Evolutionary conservation across 2,113 vertebrate genomes (phyloP).

Genomic region (Grus americana): DNA sequence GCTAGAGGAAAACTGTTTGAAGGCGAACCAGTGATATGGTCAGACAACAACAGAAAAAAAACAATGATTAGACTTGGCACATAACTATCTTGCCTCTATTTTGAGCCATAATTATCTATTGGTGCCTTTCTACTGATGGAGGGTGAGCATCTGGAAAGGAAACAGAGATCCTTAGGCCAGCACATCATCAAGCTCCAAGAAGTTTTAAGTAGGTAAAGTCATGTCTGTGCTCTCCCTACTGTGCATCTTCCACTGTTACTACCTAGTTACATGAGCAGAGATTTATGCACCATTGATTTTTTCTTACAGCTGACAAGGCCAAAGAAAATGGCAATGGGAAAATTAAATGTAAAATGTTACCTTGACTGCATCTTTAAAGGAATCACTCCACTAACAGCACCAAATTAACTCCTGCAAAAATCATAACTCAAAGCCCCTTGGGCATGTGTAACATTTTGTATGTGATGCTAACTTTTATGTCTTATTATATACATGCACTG

Average conservation of each 20-base stretch:
- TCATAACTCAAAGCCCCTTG: neutral
- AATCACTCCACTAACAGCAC: conserved; percentile 11
- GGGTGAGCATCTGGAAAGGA: neutral
- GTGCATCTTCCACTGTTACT: neutral
- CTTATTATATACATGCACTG: neutral
- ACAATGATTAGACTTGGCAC: rapidly evolving
- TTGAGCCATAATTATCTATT: neutral
- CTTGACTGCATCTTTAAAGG: conserved; percentile 18
- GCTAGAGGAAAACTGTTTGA: neutral
- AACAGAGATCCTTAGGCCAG: neutral
- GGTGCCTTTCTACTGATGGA: neutral
- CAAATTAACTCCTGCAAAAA: conserved; percentile 39
- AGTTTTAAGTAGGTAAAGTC: neutral
- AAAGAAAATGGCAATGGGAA: neutral
- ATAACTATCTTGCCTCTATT: neutral
- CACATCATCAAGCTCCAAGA: neutral
- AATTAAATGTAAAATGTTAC: conserved; percentile 45
- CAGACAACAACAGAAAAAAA: neutral
- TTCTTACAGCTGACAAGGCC: conserved; percentile 18
- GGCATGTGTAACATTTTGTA: conserved; percentile 2
- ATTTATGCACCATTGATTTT: conserved; percentile 32
- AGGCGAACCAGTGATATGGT: neutral
- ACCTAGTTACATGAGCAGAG: neutral
- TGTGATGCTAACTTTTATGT: conserved; percentile 7
- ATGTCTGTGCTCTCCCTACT: neutral